Percentiles rank a stretch among this genome's conserved stretches.
Evolutionary conservation across 2,113 vertebrate genomes (phyloP).

Genomic region (Limanda limanda): DNA sequence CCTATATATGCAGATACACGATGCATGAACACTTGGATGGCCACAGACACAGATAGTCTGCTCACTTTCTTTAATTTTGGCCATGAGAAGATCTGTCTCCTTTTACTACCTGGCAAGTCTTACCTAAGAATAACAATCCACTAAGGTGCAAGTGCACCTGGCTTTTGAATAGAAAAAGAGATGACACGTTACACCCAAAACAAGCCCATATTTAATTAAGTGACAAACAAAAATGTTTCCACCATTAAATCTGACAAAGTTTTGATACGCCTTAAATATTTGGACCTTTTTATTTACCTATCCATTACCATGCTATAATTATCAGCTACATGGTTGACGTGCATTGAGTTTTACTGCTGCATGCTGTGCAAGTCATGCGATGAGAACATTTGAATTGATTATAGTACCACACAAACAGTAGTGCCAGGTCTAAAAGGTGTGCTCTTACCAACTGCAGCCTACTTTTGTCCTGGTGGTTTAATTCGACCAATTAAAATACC

Average conservation of each 20-base stretch:
- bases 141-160: too few species aligned
- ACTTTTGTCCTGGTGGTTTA: background rate
- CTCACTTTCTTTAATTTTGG: too few species aligned
- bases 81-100: too few species aligned
- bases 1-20: background rate
- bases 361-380: background rate
- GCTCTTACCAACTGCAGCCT: background rate
- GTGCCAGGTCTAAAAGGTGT: background rate
- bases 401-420: background rate
- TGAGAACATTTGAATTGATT: background rate
- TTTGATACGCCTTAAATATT: background rate
- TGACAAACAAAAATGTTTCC: background rate
- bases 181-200: background rate
- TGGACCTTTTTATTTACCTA: too few species aligned
- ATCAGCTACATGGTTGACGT: background rate
- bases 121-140: too few species aligned
- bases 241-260: background rate
- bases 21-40: too few species aligned
- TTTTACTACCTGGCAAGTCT: too few species aligned
- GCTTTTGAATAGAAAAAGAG: too few species aligned
- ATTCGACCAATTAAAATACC: constrained; percentile 7
- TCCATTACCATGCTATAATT: background rate
- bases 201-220: background rate
- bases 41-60: too few species aligned
- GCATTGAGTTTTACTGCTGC: background rate